Conservation (phyloP, 2,113 vertebrate genomes). For the Pionites leucogaster region DNA sequence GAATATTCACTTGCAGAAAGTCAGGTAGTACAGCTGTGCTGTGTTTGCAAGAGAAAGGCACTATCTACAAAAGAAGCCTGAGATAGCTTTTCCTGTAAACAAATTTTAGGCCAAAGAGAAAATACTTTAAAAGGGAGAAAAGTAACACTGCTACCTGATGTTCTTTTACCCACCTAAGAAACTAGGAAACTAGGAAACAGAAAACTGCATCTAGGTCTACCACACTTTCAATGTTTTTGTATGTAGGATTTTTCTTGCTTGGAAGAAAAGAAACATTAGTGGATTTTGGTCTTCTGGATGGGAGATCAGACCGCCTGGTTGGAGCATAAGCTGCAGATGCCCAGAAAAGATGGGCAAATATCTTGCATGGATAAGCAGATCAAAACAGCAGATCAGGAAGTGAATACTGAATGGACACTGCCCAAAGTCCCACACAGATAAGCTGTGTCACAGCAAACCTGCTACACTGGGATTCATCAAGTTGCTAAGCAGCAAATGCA, state of each 20-base stretch:
- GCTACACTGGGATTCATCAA: accelerated
- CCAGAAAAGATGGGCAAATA: neutral
- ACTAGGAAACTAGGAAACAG: neutral
- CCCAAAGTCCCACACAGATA: neutral
- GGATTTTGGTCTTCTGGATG: neutral
- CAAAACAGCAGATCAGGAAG: neutral
- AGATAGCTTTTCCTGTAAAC: neutral
- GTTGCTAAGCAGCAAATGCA: neutral
- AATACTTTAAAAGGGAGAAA: neutral
- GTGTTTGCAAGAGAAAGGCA: neutral
- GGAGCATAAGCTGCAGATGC: neutral
- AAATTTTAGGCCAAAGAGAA: neutral
- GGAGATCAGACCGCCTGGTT: neutral
- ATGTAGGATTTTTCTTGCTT: neutral
- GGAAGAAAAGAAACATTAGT: neutral
- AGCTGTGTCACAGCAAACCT: neutral
- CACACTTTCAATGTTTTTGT: neutral
- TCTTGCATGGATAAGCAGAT: neutral
- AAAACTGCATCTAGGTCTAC: neutral
- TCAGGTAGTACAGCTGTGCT: neutral
- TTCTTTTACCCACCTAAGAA: neutral
- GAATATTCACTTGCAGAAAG: neutral
- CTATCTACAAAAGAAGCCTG: neutral
- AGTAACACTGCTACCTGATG: neutral
- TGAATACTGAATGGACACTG: neutral